Base-by-base conservation (phyloP, 2,888 invertebrate species). In the Tryphoninae sp. region DNA sequence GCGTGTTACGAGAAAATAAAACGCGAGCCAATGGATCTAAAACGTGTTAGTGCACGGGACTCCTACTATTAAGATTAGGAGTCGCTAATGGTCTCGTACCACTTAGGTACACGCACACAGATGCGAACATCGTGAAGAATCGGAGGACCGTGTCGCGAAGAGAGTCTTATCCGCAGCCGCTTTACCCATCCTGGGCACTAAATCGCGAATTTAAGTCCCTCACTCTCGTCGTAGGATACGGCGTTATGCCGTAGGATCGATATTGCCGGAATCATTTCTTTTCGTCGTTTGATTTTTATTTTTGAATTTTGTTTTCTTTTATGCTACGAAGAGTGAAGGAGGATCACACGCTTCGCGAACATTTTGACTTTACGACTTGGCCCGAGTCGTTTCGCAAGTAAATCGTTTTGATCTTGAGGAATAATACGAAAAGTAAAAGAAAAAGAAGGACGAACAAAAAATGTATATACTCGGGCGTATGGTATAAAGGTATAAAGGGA, bases 81-180 rank as follows among this genome's bases (percentile, higher is more conserved):
- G 51, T 69, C 76, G 79, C 82, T 82, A 82, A 82, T 82, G 80
- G 80, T 69, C 58, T 76, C 81, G 76, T 73, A 22, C 77, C 82
- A 80, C 79, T 82, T 73, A 82, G 73, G 55, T 40, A 40, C 49
- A 33, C 49, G 42, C 64, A 53, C 45, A 33, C 8, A 16, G 4
- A 62, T 42, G 19, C 40, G 22, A 51, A 16, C 11, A 19, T 55
- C 22, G 7, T 64, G 4, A 26, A 68, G 64, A 45, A 42, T 58
- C 64, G 22, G 26, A 49, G 22, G 61, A 8, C 51, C 22, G 22
- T 68, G 53, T 51, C 45, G 19, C 59, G n/a, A 26, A 13, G 33
- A 19, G 55, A 33, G 16, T 55, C 55, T 55, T 19, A 19, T 55
- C 22, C 55, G 6, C 13, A 55, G 55, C 55, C 40, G 40, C 71